These are phyloP conservation scores for Tuberolachnus salignus DNA, from an alignment of 2,888 invertebrate genomes.

Conservation along the genomic window DNA sequence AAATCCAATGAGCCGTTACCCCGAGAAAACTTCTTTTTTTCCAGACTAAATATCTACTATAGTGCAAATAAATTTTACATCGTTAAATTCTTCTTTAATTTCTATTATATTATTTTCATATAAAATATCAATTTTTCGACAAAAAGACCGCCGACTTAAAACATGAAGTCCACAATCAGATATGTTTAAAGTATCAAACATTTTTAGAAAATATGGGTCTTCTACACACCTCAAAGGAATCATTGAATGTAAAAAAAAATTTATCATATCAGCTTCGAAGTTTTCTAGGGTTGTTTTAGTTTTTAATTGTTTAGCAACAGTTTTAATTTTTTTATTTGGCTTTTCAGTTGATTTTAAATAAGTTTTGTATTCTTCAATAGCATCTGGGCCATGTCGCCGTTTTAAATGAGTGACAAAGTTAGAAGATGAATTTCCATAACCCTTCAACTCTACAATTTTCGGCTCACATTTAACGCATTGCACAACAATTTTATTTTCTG, in stretches of 20 bases:
- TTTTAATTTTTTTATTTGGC: slow-evolving; percentile 27
- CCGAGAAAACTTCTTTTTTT: slow-evolving; percentile 61
- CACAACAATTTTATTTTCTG: too few relatives aligned
- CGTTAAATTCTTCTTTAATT: not conserved
- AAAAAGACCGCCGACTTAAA: not conserved
- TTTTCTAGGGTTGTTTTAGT: slow-evolving; percentile 11
- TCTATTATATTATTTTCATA: slow-evolving; percentile 11
- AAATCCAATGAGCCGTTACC: slow-evolving; percentile 60
- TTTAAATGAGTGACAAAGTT: too few relatives aligned
- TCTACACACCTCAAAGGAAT: slow-evolving; percentile 14
- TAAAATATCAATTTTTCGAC: slow-evolving; percentile 12
- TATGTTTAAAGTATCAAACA: slow-evolving; percentile 14
- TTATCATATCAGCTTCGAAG: slow-evolving; percentile 6
- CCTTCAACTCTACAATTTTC: too few relatives aligned
- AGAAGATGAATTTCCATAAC: too few relatives aligned
- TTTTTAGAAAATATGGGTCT: slow-evolving; percentile 8
- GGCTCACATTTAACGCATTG: too few relatives aligned
- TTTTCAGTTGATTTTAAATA: not conserved
- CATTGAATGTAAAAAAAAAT: slow-evolving; percentile 27
- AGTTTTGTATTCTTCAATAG: slow-evolving; percentile 17
- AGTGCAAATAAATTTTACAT: too few relatives aligned
- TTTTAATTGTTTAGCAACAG: slow-evolving; percentile 32
- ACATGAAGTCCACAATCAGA: not conserved
- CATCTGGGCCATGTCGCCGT: too few relatives aligned
- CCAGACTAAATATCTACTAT: slow-evolving; percentile 60